Conservation (phyloP, 2,113 vertebrate species). For the Excalfactoria chinensis region DNA sequence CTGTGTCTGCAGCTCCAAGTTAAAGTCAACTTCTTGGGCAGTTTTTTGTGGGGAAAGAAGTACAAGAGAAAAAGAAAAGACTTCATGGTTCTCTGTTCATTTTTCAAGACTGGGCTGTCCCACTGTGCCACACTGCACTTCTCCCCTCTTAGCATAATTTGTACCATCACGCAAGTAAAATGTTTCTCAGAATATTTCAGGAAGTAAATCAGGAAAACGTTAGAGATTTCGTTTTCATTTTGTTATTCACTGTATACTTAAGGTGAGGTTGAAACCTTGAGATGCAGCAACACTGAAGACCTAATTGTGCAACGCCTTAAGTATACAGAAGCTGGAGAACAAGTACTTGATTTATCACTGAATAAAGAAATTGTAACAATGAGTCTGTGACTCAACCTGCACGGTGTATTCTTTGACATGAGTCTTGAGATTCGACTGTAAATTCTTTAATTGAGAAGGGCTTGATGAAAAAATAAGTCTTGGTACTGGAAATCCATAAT, state of each 20-base stretch:
- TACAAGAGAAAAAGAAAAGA: neutral
- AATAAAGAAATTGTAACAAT: neutral
- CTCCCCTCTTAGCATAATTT: neutral
- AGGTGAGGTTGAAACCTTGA: slow-evolving; percentile 32
- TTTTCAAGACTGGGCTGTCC: neutral
- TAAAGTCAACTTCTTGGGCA: neutral
- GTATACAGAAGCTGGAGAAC: neutral
- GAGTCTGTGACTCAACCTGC: neutral
- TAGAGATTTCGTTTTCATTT: neutral
- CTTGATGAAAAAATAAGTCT: neutral
- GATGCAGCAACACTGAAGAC: neutral
- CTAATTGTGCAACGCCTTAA: neutral
- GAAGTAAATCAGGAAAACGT: neutral
- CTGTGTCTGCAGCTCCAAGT: neutral
- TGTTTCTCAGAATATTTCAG: slow-evolving; percentile 3
- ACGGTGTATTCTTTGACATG: neutral
- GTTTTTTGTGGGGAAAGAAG: neutral
- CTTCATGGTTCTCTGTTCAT: neutral
- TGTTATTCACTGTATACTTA: neutral
- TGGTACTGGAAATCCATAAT: neutral
- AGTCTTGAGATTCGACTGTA: neutral
- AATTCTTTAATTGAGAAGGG: neutral
- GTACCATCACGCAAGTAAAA: neutral
- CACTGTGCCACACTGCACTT: neutral
- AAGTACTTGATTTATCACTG: neutral